These are phyloP conservation scores for Paramormyrops kingsleyae DNA, from an alignment of 2,113 vertebrate species.

Conservation along the genomic window DNA sequence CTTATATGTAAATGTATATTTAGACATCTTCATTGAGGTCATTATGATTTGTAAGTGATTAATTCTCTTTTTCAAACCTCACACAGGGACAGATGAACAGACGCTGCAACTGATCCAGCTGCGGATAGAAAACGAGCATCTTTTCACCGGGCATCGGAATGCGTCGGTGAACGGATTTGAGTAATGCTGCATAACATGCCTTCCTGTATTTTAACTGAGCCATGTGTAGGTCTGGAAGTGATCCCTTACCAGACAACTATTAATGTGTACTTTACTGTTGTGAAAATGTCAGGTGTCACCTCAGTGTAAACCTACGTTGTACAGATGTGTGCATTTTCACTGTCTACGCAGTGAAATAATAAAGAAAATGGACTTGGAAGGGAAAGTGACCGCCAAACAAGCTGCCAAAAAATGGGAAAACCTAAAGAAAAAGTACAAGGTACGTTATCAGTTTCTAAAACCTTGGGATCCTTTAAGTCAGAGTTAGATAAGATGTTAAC, in stretches of 20 bases:
- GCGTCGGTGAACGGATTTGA: background rate
- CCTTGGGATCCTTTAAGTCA: background rate
- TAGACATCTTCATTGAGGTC: background rate
- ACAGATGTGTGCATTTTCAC: background rate
- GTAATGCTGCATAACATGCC: background rate
- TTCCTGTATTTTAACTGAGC: no score
- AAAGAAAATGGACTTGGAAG: constrained; percentile 13
- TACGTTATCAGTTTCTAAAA: background rate
- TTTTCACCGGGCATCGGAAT: background rate
- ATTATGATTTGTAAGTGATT: background rate
- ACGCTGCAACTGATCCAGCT: background rate
- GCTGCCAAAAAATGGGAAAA: constrained; percentile 17
- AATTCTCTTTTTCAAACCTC: background rate
- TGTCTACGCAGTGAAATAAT: background rate
- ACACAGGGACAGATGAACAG: constrained; percentile 1
- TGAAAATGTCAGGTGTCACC: background rate
- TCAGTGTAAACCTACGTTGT: background rate
- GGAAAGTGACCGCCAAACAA: background rate
- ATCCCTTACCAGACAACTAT: background rate
- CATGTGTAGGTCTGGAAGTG: background rate
- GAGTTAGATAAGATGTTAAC: background rate
- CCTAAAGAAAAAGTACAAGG: constrained; percentile 17
- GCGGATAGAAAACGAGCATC: background rate
- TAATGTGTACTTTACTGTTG: background rate
- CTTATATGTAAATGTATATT: background rate